Percentiles rank a stretch among this genome's conserved stretches.
phyloP scores from a whole-genome alignment of 2,888 invertebrate species.

The Drosophila parthenogenetica region DNA sequence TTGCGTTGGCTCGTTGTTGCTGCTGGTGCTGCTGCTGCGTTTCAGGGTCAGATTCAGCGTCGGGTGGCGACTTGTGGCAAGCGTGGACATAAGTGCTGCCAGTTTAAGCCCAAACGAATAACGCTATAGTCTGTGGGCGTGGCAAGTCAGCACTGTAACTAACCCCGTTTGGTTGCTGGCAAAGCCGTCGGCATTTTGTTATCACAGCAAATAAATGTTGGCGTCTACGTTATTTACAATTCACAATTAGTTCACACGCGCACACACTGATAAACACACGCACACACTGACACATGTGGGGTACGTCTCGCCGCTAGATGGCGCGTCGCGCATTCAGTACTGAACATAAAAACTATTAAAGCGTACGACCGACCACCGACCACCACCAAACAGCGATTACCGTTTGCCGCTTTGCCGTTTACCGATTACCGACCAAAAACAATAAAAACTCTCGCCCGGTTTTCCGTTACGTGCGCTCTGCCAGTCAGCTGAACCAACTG shows the following conservation, averaged over 20 bases:
- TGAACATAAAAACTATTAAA: conserved; percentile 47
- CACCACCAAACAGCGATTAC: background rate
- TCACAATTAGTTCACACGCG: conserved; percentile 41
- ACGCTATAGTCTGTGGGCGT: conserved; percentile 9
- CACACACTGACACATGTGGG: conserved; percentile 9
- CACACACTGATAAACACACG: conserved; percentile 17
- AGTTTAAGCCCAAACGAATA: conserved; percentile 13
- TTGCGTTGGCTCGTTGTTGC: conserved; percentile 14
- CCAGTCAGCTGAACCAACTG: conserved; percentile 69
- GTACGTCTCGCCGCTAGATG: conserved; percentile 45
- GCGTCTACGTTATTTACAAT: conserved; percentile 14
- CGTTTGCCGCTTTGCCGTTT: too few relatives aligned
- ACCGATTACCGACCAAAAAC: conserved; percentile 22
- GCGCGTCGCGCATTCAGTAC: conserved; percentile 40
- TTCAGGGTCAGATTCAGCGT: conserved; percentile 66
- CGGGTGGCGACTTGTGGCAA: conserved; percentile 73
- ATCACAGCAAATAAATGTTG: background rate
- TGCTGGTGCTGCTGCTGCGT: conserved; percentile 28
- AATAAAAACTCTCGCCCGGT: conserved; percentile 63
- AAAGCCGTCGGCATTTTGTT: conserved; percentile 57
- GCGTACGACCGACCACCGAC: background rate
- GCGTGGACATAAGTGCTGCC: conserved; percentile 74
- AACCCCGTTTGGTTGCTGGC: conserved; percentile 14
- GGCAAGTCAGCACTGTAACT: background rate
- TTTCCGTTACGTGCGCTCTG: conserved; percentile 68